These are phyloP conservation scores for Penaeus monodon DNA, from an alignment of 2,888 invertebrate genomes.

Conservation along the genomic window DNA sequence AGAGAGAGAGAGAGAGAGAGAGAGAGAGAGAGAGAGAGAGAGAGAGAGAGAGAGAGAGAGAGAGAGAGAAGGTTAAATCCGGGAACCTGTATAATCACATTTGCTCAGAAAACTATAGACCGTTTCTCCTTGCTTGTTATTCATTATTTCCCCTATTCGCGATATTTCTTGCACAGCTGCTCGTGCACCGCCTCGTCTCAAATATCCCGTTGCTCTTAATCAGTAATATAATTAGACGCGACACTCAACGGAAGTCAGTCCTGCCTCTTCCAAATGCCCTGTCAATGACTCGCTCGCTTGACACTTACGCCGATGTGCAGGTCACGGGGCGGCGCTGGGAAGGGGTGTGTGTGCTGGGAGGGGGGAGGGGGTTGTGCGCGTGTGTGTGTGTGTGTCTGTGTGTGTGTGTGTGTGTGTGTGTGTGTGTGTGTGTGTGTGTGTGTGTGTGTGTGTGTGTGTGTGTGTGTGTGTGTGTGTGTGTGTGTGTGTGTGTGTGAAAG, in stretches of 20 bases:
- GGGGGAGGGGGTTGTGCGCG: neutral
- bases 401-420: constrained; percentile 10
- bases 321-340: too few relatives aligned
- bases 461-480: neutral
- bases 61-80: too few relatives aligned
- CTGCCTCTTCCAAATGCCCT: too few relatives aligned
- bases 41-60: too few relatives aligned
- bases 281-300: too few relatives aligned
- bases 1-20: too few relatives aligned
- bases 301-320: too few relatives aligned
- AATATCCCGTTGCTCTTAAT: neutral
- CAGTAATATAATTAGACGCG: too few relatives aligned
- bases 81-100: too few relatives aligned
- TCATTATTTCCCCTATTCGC: neutral
- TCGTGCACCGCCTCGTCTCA: neutral
- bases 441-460: constrained; percentile 1
- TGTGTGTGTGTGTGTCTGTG: constrained; percentile 1
- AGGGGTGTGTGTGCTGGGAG: neutral
- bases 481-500: neutral
- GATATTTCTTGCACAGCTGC: neutral
- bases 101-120: too few relatives aligned
- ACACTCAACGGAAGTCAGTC: too few relatives aligned
- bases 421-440: neutral
- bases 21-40: too few relatives aligned
- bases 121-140: neutral